A percentile compares a stretch with the other conserved stretches of the same genome.
Conservation (phyloP, 2,888 invertebrate genomes). For the Epirrhoe alternata region DNA sequence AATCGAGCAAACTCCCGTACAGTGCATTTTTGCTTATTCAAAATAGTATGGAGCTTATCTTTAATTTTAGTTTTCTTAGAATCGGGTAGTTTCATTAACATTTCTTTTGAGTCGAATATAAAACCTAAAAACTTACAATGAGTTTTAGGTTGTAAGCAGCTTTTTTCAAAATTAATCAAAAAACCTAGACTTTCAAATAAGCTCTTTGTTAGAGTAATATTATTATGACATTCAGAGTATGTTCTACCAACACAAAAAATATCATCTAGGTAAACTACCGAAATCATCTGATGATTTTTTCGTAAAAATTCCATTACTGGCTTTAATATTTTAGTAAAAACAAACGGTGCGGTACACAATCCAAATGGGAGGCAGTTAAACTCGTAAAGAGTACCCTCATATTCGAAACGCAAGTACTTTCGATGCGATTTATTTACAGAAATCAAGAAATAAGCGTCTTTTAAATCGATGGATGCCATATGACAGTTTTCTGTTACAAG, state of each 20-base stretch:
- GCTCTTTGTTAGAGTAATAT: background rate
- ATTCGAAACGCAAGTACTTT: conserved; percentile 17
- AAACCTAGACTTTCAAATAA: background rate
- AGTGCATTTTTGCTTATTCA: conserved; percentile 12
- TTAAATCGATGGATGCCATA: conserved; percentile 10
- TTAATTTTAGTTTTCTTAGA: conserved; percentile 17
- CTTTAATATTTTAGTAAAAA: conserved; percentile 7
- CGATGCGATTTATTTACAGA: background rate
- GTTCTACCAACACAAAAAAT: background rate
- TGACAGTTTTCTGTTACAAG: conserved; percentile 5
- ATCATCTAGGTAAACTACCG: conserved; percentile 3
- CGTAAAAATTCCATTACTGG: background rate
- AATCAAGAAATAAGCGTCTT: conserved; percentile 15
- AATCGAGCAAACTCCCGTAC: conserved; percentile 18
- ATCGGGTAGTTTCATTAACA: background rate
- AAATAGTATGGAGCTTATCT: conserved; percentile 13
- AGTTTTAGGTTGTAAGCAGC: conserved; percentile 11
- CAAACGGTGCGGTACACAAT: background rate
- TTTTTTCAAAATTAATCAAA: conserved; percentile 5
- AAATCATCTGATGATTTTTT: background rate
- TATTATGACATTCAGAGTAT: background rate
- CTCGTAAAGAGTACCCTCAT: background rate
- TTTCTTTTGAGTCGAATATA: conserved; percentile 22
- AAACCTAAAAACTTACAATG: conserved; percentile 26
- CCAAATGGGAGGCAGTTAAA: background rate